A percentile compares a stretch with the other conserved stretches of the same genome.
These are phyloP conservation scores for Cynodonichthys magdalenae DNA, from an alignment of 2,797 vertebrate species.

Conservation along the genomic window DNA sequence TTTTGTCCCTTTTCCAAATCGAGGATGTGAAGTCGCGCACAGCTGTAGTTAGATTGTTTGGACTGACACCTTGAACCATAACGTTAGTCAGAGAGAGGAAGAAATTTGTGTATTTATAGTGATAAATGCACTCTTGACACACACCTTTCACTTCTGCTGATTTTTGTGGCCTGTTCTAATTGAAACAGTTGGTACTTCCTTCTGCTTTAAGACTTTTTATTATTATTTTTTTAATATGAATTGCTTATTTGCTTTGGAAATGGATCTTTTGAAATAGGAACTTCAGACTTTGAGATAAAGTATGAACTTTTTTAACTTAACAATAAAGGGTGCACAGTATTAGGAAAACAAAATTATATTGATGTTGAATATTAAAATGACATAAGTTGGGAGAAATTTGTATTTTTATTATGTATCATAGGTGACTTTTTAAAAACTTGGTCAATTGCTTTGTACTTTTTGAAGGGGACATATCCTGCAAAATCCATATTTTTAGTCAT, in stretches of 20 bases:
- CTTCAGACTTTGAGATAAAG: background rate
- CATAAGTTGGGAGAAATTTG: too few species aligned
- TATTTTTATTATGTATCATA: too few species aligned
- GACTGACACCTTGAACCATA: constrained; percentile 85
- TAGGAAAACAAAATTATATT: too few species aligned
- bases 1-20: constrained; percentile 54
- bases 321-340: too few species aligned
- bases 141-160: constrained; percentile 62
- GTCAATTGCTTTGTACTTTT: too few species aligned
- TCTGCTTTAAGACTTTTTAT: constrained; percentile 21
- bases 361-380: too few species aligned
- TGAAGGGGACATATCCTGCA: too few species aligned
- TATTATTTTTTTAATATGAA: too few species aligned
- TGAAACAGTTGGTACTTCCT: constrained; percentile 16
- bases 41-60: constrained; percentile 86
- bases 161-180: constrained; percentile 16
- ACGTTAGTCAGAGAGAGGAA: constrained; percentile 79
- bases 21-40: constrained; percentile 68
- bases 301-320: too few species aligned
- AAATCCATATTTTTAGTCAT: too few species aligned
- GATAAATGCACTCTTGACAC: constrained; percentile 77
- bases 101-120: constrained; percentile 74
- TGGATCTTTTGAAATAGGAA: background rate
- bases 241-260: background rate
- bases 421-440: background rate